phyloP scores from a whole-genome alignment of 2,888 invertebrate species.

The Limnephilus auricula region DNA sequence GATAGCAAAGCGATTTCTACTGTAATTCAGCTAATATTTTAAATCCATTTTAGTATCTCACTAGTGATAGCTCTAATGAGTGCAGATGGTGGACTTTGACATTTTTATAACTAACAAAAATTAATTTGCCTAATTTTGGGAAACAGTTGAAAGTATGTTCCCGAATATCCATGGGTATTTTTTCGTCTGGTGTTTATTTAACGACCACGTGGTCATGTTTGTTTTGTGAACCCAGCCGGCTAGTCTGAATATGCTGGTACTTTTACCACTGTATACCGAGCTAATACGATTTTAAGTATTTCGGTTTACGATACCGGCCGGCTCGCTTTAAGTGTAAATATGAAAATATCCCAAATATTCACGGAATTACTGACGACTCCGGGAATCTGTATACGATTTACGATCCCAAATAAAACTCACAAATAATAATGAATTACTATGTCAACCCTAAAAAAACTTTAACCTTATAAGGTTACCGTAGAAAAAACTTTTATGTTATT shows the following conservation, averaged over 20 bases:
- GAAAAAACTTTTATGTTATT: not conserved
- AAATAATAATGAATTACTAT: not conserved
- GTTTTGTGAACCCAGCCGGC: conserved; percentile 51
- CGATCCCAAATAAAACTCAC: not conserved
- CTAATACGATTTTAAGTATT: conserved; percentile 63
- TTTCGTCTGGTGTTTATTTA: conserved; percentile 57
- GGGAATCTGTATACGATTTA: not conserved
- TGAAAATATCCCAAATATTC: conserved; percentile 12
- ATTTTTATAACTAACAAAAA: not conserved
- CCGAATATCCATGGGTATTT: conserved; percentile 30
- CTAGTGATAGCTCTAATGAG: too few species aligned
- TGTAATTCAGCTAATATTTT: too few species aligned
- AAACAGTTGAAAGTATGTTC: not conserved
- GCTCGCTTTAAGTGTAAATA: conserved; percentile 3
- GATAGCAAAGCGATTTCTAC: too few species aligned
- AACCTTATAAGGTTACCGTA: not conserved
- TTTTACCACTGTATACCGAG: conserved; percentile 28
- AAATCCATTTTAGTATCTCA: too few species aligned
- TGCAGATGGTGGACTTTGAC: too few species aligned
- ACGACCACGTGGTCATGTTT: conserved; percentile 57
- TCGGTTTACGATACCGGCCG: conserved; percentile 50
- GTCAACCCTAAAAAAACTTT: not conserved
- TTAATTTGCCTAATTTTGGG: not conserved
- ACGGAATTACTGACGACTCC: not conserved
- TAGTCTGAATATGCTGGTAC: conserved; percentile 13